Percentiles rank a stretch among this genome's conserved stretches.
These are phyloP conservation scores for Nesidiocoris tenuis DNA, from an alignment of 2,888 invertebrate species.

Conservation along the genomic window DNA sequence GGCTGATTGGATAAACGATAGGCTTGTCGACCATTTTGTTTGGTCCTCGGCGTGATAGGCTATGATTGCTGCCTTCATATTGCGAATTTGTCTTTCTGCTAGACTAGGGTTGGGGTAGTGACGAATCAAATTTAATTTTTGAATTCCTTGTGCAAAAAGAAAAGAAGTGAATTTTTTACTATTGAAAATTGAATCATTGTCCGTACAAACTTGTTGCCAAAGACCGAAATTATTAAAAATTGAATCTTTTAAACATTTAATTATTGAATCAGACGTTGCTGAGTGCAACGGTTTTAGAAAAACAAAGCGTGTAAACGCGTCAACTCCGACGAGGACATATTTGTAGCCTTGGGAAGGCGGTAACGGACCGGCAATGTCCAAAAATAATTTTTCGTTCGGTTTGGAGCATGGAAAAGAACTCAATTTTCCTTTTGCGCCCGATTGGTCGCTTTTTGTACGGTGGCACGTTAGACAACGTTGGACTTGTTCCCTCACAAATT, in stretches of 20 bases:
- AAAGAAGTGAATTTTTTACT: background rate
- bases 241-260: no score
- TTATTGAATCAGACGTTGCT: background rate
- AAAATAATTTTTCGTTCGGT: background rate
- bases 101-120: constrained; percentile 14
- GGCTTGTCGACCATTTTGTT: background rate
- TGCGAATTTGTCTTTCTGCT: background rate
- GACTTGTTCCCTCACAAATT: background rate
- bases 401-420: background rate
- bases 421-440: background rate
- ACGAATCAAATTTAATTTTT: background rate
- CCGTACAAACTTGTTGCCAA: background rate
- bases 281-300: background rate
- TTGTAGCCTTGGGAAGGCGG: background rate
- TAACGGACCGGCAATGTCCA: background rate
- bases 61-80: background rate
- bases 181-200: background rate
- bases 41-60: constrained; percentile 1
- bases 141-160: background rate
- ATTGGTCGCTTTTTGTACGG: background rate
- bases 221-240: background rate
- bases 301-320: background rate
- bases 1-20: background rate
- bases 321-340: background rate
- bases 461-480: background rate